Conservation (phyloP, 2,113 vertebrate species). For the Abramis brama region DNA sequence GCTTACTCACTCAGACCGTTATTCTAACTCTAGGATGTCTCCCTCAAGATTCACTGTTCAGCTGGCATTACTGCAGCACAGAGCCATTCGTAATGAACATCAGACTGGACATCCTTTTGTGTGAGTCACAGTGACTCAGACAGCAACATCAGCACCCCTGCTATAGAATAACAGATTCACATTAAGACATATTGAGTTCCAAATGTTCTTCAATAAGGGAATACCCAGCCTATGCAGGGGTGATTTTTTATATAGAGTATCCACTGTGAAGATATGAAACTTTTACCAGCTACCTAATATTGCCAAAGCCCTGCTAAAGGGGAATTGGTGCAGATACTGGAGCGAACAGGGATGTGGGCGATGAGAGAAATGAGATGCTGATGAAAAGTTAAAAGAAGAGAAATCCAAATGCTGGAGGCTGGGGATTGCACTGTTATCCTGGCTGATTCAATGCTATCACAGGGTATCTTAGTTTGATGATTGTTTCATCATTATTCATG, state of each 20-base stretch:
- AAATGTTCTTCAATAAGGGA: not conserved
- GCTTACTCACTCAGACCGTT: conserved; percentile 24
- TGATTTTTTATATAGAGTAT: not conserved
- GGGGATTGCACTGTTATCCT: conserved; percentile 31
- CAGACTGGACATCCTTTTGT: conserved; percentile 10
- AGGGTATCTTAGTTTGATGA: conserved; percentile 43
- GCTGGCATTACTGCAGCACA: not conserved
- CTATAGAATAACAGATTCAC: not conserved
- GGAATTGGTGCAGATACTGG: not conserved
- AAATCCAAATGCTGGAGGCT: conserved; percentile 36
- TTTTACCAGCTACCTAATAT: not conserved
- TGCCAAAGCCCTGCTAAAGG: not conserved
- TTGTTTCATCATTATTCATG: conserved; percentile 40
- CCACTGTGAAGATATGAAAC: not conserved
- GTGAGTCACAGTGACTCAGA: conserved; percentile 1
- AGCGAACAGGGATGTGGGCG: not conserved
- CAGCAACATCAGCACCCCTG: conserved; percentile 15
- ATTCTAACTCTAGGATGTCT: conserved; percentile 25
- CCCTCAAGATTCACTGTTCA: conserved; percentile 16
- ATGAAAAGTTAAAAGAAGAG: conserved; percentile 29
- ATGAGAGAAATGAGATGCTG: conserved; percentile 33
- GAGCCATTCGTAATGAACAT: conserved; percentile 31
- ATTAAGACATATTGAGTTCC: not conserved
- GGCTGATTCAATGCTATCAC: conserved; percentile 48
- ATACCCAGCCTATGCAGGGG: not conserved